Conservation (phyloP, 2,797 vertebrate species). For the Gymnopithys bicolor region DNA sequence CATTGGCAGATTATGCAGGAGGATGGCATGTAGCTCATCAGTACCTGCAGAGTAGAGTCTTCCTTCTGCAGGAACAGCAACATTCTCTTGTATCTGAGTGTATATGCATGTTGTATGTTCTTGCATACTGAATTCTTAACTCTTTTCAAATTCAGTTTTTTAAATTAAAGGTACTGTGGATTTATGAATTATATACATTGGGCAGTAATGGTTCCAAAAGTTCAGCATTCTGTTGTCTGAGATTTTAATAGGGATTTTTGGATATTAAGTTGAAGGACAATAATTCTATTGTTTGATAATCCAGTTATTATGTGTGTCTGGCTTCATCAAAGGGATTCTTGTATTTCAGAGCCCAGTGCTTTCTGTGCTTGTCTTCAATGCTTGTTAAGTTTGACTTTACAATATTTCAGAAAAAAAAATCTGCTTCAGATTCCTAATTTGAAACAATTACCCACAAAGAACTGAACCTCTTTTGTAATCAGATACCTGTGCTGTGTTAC, state of each 20-base stretch:
- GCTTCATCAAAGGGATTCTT: slow-evolving; percentile 64
- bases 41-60: neutral
- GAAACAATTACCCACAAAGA: slow-evolving; percentile 1
- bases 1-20: neutral
- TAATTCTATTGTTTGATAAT: slow-evolving; percentile 53
- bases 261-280: slow-evolving; percentile 42
- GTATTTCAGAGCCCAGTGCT: slow-evolving; percentile 16
- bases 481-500: neutral
- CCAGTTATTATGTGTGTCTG: slow-evolving; percentile 44
- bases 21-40: neutral
- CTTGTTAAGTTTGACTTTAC: slow-evolving; percentile 66
- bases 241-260: slow-evolving; percentile 2
- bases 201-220: neutral
- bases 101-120: neutral
- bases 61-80: neutral
- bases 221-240: slow-evolving; percentile 25
- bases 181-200: slow-evolving; percentile 4
- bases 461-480: slow-evolving; percentile 42
- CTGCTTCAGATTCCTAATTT: slow-evolving; percentile 16
- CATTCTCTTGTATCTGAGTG: neutral
- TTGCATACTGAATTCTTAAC: neutral
- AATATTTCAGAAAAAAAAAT: slow-evolving; percentile 44
- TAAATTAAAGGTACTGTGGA: neutral
- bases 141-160: neutral
- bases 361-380: slow-evolving; percentile 43